A percentile compares a stretch with the other conserved stretches of the same genome.
Evolutionary conservation across 2,113 vertebrate genomes (phyloP).

Genomic region (Menura novaehollandiae): DNA sequence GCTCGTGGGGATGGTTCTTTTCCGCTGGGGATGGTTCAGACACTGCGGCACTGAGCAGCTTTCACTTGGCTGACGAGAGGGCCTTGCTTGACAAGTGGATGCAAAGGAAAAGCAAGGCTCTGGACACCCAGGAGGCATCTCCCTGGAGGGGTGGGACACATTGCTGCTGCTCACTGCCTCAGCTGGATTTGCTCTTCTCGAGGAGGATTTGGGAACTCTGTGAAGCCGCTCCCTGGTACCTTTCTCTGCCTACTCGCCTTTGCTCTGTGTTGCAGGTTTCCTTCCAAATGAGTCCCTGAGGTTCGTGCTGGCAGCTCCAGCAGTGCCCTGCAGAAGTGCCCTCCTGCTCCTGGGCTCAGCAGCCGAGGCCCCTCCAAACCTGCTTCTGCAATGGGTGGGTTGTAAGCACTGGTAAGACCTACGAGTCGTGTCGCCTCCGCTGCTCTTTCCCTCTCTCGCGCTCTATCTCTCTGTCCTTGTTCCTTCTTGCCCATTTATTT

Average conservation of each 20-base stretch:
- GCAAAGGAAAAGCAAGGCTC: background rate
- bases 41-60: background rate
- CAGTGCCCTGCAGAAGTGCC: background rate
- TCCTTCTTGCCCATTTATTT: slow-evolving; percentile 72
- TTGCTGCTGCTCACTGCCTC: background rate
- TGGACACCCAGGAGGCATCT: background rate
- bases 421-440: slow-evolving; percentile 31
- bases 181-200: background rate
- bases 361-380: slow-evolving; percentile 73
- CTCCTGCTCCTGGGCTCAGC: slow-evolving; percentile 52
- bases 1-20: background rate
- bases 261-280: slow-evolving; percentile 70
- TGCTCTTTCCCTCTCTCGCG: slow-evolving; percentile 41
- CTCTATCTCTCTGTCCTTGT: slow-evolving; percentile 43
- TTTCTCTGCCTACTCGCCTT: slow-evolving; percentile 6
- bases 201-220: background rate
- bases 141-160: background rate
- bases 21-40: background rate
- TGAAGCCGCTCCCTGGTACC: background rate
- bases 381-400: slow-evolving; percentile 88
- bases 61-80: background rate
- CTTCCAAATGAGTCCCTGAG: slow-evolving; percentile 55
- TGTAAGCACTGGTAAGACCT: slow-evolving; percentile 87
- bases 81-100: background rate
- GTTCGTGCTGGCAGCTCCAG: background rate